A percentile compares a stretch with the other conserved stretches of the same genome.
phyloP scores from a whole-genome alignment of 2,113 vertebrate species.

The Onychorhynchus coronatus region DNA sequence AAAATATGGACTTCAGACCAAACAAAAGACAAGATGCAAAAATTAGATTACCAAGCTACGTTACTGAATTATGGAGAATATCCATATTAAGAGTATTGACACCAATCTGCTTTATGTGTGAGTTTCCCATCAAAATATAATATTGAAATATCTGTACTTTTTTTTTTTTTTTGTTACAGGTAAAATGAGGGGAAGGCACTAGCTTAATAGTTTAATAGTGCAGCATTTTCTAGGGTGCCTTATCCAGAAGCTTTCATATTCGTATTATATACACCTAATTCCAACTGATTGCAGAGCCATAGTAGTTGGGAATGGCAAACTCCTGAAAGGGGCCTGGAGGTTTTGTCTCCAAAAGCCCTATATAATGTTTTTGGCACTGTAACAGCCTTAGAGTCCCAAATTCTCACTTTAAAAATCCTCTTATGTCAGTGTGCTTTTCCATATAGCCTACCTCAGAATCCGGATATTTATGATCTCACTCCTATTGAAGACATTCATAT shows the following conservation, averaged over 20 bases:
- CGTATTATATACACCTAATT: background rate
- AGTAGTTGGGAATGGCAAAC: background rate
- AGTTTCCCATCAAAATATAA: background rate
- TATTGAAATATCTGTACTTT: background rate
- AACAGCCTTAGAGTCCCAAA: background rate
- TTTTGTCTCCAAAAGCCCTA: background rate
- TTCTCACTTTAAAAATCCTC: background rate
- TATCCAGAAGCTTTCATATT: background rate
- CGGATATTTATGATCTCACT: background rate
- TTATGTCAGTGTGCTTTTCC: background rate
- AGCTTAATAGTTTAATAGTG: background rate
- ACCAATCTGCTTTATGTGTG: background rate
- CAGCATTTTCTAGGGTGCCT: background rate
- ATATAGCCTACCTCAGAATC: background rate
- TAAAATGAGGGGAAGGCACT: background rate
- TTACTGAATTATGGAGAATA: background rate
- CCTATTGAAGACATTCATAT: no score
- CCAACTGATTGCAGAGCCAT: background rate
- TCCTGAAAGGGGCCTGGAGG: background rate
- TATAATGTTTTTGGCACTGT: background rate
- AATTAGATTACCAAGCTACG: background rate
- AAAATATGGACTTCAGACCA: background rate
- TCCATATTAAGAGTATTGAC: background rate
- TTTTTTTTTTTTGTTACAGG: background rate
- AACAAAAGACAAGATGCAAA: background rate